Base-by-base conservation (phyloP, 2,888 invertebrate species). In the Tridacna gigas region DNA sequence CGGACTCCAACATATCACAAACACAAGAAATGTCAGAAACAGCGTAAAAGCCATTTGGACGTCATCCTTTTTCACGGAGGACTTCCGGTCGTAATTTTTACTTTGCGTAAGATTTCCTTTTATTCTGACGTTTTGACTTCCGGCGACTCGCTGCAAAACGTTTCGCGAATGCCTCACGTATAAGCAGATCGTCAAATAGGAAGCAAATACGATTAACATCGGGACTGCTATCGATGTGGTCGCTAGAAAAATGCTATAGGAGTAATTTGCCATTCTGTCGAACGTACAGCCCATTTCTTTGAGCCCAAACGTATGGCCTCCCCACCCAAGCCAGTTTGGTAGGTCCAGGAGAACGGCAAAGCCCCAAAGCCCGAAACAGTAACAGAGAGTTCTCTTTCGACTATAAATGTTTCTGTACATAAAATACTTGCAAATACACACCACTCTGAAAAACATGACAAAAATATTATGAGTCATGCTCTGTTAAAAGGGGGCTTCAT, bases 261-360 rank as follows among this genome's bases (percentile, higher is more conserved):
- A 80, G 65, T 90, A 85, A 79, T 86, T 88, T 47, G 88, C 88
- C 12, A 83, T 79, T 61, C 91, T 74, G 82, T 91, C 91, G 75
- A 89, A 92, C 13, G 89, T 89, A 69, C 92, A 92, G 12, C 90
- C 90, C 84, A 90, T 89, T 47, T 90, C 89, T 74, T 91, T 91
- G 37, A 89, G 74, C 20, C 91, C 91, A 75, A 88, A 91, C 0
- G 90, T 89, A 77, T 91, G 90, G 11, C 89, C 91, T 12, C 91
- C 91, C 90, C 91, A 91, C 22, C 89, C 90, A 18, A 90, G 65
- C 87, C 89, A 89, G 80, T 91, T 92, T 7, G 92, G 92, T 51
- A 90, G 60, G n/a, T 91, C 91, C 12, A 88, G 63, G 7, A 87
- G 51, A 4, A 86, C 77, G 15, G 87, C 83, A 5, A 79, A 74